Evolutionary conservation across 2,797 vertebrate genomes (phyloP).

Genomic region (Sebastes variabilis): DNA sequence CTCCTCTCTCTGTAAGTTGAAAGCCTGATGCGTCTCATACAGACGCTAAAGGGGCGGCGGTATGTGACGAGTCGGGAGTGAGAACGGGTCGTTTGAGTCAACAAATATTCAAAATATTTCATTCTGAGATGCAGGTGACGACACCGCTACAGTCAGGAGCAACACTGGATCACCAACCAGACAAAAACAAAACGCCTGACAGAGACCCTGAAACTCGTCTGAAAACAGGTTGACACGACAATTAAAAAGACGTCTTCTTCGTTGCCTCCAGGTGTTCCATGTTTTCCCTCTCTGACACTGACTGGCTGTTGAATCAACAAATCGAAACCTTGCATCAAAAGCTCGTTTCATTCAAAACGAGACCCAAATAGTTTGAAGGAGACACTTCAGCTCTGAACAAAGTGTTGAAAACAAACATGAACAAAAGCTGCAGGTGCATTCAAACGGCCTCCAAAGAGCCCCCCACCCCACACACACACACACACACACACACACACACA

Average conservation of each 20-base stretch:
- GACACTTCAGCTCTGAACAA: slow-evolving; percentile 8
- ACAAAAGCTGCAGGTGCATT: background rate
- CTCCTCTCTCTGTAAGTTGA: too few relatives aligned
- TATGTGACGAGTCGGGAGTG: background rate
- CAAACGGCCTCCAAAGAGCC: background rate
- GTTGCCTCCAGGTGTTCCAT: background rate
- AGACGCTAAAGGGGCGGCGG: too few relatives aligned
- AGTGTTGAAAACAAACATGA: background rate
- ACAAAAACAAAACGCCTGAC: background rate
- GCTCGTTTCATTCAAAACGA: background rate
- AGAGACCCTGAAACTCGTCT: background rate
- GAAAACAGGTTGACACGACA: background rate
- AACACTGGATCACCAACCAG: background rate
- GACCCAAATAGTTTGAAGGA: background rate
- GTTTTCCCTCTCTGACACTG: background rate
- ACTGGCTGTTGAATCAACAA: background rate
- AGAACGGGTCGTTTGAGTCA: background rate
- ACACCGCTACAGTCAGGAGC: background rate
- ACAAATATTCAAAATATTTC: background rate
- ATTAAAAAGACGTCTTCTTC: background rate
- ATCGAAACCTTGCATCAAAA: background rate
- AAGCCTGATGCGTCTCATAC: too few relatives aligned
- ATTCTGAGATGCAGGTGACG: background rate
- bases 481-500: too few relatives aligned
- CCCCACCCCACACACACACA: too few relatives aligned